phyloP scores from a whole-genome alignment of 2,797 vertebrate genomes.

The Melanogrammus aeglefinus region DNA sequence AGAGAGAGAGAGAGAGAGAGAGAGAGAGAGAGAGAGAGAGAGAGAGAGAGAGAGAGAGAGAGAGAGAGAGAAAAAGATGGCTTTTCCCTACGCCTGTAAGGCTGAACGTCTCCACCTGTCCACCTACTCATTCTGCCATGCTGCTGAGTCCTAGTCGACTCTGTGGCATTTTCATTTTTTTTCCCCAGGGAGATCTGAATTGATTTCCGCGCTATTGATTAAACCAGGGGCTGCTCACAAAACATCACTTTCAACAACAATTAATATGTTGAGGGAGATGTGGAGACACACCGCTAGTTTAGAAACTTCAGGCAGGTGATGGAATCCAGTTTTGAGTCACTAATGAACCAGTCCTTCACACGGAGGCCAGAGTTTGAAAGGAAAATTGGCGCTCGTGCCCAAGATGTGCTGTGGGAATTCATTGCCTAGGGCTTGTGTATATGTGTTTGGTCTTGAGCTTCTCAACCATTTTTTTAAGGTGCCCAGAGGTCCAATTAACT shows the following conservation, averaged over 20 bases:
- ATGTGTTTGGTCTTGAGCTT: slow-evolving; percentile 49
- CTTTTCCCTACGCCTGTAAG: no score
- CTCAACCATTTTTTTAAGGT: slow-evolving; percentile 54
- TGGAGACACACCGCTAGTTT: slow-evolving; percentile 63
- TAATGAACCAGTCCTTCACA: slow-evolving; percentile 68
- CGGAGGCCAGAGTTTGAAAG: slow-evolving; percentile 43
- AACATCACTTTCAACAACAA: slow-evolving; percentile 72
- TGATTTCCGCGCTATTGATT: slow-evolving; percentile 71
- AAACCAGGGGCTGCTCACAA: slow-evolving; percentile 64
- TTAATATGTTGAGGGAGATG: slow-evolving; percentile 59
- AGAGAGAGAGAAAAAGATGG: no score
- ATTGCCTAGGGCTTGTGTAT: slow-evolving; percentile 58
- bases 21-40: no score
- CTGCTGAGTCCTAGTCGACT: background rate
- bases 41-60: no score
- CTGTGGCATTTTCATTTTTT: slow-evolving; percentile 49
- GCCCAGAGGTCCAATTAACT: slow-evolving; percentile 73
- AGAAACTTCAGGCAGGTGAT: slow-evolving; percentile 58
- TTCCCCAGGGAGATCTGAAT: slow-evolving; percentile 50
- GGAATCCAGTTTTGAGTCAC: slow-evolving; percentile 32
- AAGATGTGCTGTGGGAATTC: slow-evolving; percentile 56
- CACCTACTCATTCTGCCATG: background rate
- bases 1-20: no score
- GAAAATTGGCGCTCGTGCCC: slow-evolving; percentile 45
- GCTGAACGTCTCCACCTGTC: background rate